These are phyloP conservation scores for Sebastes steindachneri DNA, from an alignment of 2,797 vertebrate species.

Conservation along the genomic window DNA sequence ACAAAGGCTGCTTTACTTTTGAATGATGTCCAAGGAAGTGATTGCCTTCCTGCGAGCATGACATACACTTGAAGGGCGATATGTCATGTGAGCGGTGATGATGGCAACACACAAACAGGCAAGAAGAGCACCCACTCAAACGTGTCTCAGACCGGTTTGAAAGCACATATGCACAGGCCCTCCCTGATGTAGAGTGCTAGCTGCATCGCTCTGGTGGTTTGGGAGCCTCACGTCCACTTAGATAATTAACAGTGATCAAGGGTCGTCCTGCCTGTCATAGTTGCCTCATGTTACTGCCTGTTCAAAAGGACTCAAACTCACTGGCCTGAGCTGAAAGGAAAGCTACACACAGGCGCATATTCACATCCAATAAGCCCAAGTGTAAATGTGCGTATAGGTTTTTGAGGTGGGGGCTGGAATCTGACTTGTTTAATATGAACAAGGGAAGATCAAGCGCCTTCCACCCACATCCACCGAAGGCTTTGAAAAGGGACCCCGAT, in stretches of 20 bases:
- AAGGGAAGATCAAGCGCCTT: slow-evolving; percentile 78
- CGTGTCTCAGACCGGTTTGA: slow-evolving; percentile 18
- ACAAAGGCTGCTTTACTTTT: slow-evolving; percentile 38
- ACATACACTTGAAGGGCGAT: slow-evolving; percentile 58
- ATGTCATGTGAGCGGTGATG: slow-evolving; percentile 13
- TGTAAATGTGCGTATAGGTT: slow-evolving; percentile 62
- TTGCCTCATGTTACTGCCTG: slow-evolving; percentile 76
- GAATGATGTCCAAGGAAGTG: slow-evolving; percentile 28
- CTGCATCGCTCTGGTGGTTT: slow-evolving; percentile 65
- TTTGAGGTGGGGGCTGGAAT: slow-evolving; percentile 71
- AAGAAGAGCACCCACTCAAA: slow-evolving; percentile 3
- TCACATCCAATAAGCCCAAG: slow-evolving; percentile 79
- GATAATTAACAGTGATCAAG: slow-evolving; percentile 84
- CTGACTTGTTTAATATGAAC: slow-evolving; percentile 80
- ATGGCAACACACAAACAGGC: slow-evolving; percentile 18
- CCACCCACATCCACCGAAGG: slow-evolving; percentile 61
- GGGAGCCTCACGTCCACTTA: slow-evolving; percentile 78
- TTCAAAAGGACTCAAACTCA: slow-evolving; percentile 82
- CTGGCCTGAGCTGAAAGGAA: slow-evolving; percentile 81
- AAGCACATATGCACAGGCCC: slow-evolving; percentile 13
- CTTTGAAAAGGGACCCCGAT: slow-evolving; percentile 72
- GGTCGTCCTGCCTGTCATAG: slow-evolving; percentile 79
- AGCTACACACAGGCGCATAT: slow-evolving; percentile 66
- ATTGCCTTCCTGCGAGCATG: slow-evolving; percentile 23
- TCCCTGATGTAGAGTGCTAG: slow-evolving; percentile 43